Conservation (phyloP, 2,797 vertebrate species). For the Galago senegalensis region DNA sequence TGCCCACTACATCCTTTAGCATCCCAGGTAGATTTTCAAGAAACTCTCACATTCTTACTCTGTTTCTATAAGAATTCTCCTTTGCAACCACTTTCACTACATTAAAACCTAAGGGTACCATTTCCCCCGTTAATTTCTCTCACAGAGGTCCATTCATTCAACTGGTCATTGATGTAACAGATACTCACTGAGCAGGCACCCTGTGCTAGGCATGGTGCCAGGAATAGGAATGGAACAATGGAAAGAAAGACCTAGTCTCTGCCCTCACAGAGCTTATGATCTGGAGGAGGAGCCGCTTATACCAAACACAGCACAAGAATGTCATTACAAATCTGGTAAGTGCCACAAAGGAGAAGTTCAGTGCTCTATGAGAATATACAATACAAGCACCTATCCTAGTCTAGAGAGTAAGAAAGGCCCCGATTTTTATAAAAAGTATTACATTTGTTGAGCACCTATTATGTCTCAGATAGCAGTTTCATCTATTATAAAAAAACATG, state of each 20-base stretch:
- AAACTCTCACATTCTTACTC: background rate
- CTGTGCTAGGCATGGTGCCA: background rate
- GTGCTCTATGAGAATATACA: background rate
- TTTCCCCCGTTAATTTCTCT: background rate
- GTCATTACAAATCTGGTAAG: background rate
- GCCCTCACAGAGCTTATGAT: background rate
- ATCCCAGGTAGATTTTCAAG: background rate
- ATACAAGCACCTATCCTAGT: background rate
- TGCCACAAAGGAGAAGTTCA: slow-evolving; percentile 21
- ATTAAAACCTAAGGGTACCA: background rate
- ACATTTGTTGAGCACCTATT: slow-evolving; percentile 22
- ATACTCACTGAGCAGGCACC: background rate
- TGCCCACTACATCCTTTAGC: background rate
- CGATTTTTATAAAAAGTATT: background rate
- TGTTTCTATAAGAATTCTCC: background rate
- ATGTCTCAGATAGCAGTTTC: background rate
- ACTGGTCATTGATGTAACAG: background rate
- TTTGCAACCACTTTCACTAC: slow-evolving; percentile 18
- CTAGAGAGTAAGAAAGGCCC: background rate
- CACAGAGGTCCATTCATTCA: slow-evolving; percentile 2
- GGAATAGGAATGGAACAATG: background rate
- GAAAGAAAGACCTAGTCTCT: background rate
- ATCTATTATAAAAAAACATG: background rate
- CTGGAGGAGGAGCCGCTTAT: background rate
- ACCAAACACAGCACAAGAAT: background rate